Conservation (phyloP, 2,888 invertebrate genomes). For the Dryomyza anilis region DNA sequence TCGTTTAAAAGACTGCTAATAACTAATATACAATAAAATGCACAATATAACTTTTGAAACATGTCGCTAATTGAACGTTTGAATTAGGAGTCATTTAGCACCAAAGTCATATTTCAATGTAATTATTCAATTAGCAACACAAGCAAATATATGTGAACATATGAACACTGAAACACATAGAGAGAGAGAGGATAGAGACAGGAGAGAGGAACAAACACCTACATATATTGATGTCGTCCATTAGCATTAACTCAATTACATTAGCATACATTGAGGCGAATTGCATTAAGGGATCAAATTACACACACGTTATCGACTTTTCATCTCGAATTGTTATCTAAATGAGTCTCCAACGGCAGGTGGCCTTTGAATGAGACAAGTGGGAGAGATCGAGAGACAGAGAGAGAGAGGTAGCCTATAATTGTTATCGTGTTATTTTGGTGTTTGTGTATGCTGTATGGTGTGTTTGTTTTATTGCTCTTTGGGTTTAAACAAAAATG, state of each 20-base stretch:
- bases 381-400: neutral
- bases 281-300: conserved; percentile 13
- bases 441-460: no score
- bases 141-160: no score
- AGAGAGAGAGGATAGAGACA: no score
- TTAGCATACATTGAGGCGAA: conserved; percentile 24
- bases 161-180: no score
- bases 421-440: no score
- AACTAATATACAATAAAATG: no score
- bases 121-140: conserved; percentile 19
- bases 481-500: no score
- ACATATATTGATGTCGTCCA: neutral
- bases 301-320: conserved; percentile 14
- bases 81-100: no score
- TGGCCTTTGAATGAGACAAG: neutral
- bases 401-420: neutral
- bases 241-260: conserved; percentile 22
- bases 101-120: neutral
- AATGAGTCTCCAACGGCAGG: neutral
- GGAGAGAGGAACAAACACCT: neutral
- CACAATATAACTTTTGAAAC: no score
- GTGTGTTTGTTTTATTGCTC: no score
- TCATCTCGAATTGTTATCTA: conserved; percentile 20
- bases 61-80: no score
- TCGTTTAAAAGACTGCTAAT: no score